Evolutionary conservation across 2,797 vertebrate genomes (phyloP).

Genomic region (Artibeus lituratus): DNA sequence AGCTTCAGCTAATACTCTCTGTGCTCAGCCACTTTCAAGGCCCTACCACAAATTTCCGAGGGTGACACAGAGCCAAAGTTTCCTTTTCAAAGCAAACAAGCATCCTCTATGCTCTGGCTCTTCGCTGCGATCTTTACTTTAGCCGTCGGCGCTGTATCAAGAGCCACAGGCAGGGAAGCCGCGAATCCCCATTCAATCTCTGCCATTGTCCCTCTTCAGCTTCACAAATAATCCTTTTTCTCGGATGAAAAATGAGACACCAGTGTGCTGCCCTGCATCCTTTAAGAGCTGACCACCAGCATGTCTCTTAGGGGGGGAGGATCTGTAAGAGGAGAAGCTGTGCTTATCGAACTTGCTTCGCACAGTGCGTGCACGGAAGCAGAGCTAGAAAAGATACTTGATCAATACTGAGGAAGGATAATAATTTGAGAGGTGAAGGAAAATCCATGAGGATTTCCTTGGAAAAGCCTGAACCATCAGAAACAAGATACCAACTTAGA

Average conservation of each 20-base stretch:
- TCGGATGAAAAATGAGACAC: not conserved
- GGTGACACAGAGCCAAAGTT: not conserved
- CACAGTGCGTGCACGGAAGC: not conserved
- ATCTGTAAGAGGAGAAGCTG: not conserved
- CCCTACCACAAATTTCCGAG: not conserved
- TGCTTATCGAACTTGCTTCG: not conserved
- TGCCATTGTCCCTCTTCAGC: not conserved
- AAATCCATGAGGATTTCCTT: constrained; percentile 66
- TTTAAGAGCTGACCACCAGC: not conserved
- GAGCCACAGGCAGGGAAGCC: not conserved
- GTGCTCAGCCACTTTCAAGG: not conserved
- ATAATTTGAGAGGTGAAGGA: constrained; percentile 61
- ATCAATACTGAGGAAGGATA: constrained; percentile 55
- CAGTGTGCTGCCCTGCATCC: not conserved
- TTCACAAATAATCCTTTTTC: not conserved
- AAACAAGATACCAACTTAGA: constrained; percentile 54
- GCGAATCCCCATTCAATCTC: not conserved
- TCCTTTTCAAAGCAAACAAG: not conserved
- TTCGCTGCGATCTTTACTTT: not conserved
- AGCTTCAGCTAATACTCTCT: not conserved
- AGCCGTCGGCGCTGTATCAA: not conserved
- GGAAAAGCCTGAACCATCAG: constrained; percentile 63
- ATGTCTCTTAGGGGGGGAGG: not conserved
- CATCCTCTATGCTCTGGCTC: not conserved
- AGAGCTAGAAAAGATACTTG: constrained; percentile 16